Evolutionary conservation across 2,113 vertebrate species (phyloP), one percentile per base, ranked within the genome.

Genomic region (Hippoglossus stenolepis): DNA sequence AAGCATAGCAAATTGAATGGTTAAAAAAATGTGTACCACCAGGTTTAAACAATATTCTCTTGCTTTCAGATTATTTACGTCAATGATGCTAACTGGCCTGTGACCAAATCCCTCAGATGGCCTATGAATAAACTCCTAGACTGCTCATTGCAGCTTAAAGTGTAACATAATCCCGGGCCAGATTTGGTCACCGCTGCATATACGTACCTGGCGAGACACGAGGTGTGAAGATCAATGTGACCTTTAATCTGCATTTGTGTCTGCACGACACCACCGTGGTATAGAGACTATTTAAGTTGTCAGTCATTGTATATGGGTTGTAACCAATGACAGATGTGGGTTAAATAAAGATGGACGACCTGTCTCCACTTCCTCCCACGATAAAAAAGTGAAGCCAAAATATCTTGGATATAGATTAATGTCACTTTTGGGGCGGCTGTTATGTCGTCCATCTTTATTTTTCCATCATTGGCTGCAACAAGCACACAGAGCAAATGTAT

Each of bases 91-190:
- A 77, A 79, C 68, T 83, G 80, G 79, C 83, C 53, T 54, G 15
- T 1, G 2, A 74, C 70, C 83, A 87, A 89, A 88, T 80, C 87
- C 76, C 84, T 69, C 65, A 84, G 75, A 70, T 75, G 79, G 63
- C 73, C 87, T 61, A 58, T 65, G 79, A 74, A 68, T 87, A 77
- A 90, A 87, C 73, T 78, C 81, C 62, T 31, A 73, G 80, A 83
- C 71, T 77, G 45, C 69, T 66, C 10, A 45, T 9, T 24, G 68
- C 35, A 71, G 70, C 82, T 90, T 82, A 93, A 80, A 78, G 65
- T 64, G 79, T 86, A 84, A 75, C 80, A 65, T 89, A 93, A 94
- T 85, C 79, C 74, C 35, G 11, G 26, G 47, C 12, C 73, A 67
- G 21, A 82, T 83, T 67, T 82, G 69, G 61, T 73, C 61, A 66